Base-by-base conservation (phyloP, 2,797 vertebrate genomes). In the Sebastes wilsoni region DNA sequence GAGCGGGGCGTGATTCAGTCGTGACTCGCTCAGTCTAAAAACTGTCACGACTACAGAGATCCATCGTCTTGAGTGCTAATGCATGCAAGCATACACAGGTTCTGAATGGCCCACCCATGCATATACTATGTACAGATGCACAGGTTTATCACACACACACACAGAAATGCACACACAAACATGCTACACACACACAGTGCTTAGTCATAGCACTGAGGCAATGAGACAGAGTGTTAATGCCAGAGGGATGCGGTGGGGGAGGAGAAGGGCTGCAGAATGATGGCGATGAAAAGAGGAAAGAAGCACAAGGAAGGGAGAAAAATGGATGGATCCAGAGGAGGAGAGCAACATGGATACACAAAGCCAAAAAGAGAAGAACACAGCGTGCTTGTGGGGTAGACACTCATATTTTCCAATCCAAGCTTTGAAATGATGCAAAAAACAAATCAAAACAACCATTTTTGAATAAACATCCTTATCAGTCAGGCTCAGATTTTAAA, bases 191-290 rank as follows among this genome's bases (percentile, higher is more conserved):
- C 75, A 82, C 87, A 86, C 85, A 85, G 75, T 94, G 93, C 92
- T 94, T 94, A 93, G 94, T 94, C 94, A 94, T 88, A 84, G 89
- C 90, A 90, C 82, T 81, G 81, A 91, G 85, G 90, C 85, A 84
- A 90, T 87, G 83, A 93, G 90, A 90, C 87, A 90, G 79, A 81
- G 88, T 86, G 85, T 88, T 90, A 86, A 88, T 86, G 88, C 80
- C 81, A 89, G 67, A 76, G 89, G 85, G 79, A 78, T 72, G 79
- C 58, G 56, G 69, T 75, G 77, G 74, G 72, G 79, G 80, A 79
- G 79, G 71, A 82, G 27, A 79, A 71, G 73, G 59, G 83, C 76
- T 85, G 85, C 86, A 90, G 83, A 84, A 80, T 32, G 85, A 91
- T 79, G 82, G 86, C 3, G 13, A 72, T 83, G 80, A 91, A 89